Conservation (phyloP, 2,113 vertebrate genomes). For the Oncorhynchus mykiss region DNA sequence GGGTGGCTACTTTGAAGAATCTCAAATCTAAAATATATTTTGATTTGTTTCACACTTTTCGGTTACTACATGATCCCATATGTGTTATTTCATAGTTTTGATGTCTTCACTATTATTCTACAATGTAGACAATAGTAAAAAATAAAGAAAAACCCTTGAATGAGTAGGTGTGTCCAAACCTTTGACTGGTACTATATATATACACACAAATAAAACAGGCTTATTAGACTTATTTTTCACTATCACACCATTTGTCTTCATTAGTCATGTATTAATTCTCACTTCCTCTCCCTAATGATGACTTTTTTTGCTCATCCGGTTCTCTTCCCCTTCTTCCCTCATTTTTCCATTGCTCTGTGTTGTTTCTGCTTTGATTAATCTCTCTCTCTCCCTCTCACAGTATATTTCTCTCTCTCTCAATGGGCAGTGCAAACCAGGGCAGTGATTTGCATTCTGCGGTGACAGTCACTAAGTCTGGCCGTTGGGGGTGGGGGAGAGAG, state of each 20-base stretch:
- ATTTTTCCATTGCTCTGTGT: not conserved
- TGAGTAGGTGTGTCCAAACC: too few species aligned
- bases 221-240: not conserved
- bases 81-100: too few species aligned
- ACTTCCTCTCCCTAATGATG: not conserved
- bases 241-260: not conserved
- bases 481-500: conserved; percentile 65
- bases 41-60: too few species aligned
- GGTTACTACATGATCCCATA: too few species aligned
- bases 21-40: too few species aligned
- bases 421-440: conserved; percentile 36
- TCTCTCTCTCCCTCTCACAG: conserved; percentile 11
- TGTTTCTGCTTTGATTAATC: conserved; percentile 43
- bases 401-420: conserved; percentile 17
- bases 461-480: conserved; percentile 48
- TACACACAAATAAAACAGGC: not conserved
- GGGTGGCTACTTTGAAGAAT: too few species aligned
- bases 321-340: not conserved
- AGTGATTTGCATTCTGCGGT: conserved; percentile 48
- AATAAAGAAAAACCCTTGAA: too few species aligned
- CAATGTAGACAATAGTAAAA: too few species aligned
- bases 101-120: too few species aligned
- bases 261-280: conserved; percentile 7
- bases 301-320: not conserved
- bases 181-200: not conserved